Conservation (phyloP, 2,888 invertebrate genomes). For the Nesidiocoris tenuis region DNA sequence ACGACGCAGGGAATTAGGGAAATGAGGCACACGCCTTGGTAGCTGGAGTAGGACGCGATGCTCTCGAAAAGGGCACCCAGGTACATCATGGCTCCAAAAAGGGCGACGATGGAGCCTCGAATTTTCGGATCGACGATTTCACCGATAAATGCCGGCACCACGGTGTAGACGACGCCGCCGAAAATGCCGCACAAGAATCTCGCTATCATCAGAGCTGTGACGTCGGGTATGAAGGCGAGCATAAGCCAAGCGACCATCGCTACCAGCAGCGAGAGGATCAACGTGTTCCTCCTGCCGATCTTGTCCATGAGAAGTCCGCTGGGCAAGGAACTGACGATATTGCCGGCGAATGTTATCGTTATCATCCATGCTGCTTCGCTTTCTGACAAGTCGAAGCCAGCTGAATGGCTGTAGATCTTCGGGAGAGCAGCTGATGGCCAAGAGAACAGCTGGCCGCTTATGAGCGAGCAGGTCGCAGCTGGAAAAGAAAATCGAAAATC, state of each 20-base stretch:
- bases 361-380: slow-evolving; percentile 48
- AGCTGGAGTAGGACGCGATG: neutral
- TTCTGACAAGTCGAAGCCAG: slow-evolving; percentile 43
- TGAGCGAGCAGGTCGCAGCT: slow-evolving; percentile 40
- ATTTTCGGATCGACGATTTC: slow-evolving; percentile 49
- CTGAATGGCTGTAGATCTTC: slow-evolving; percentile 36
- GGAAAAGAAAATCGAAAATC: slow-evolving; percentile 25
- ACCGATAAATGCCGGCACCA: slow-evolving; percentile 50
- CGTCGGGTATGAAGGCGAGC: neutral
- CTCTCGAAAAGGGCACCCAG: slow-evolving; percentile 47
- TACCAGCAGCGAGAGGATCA: slow-evolving; percentile 55
- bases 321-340: slow-evolving; percentile 50
- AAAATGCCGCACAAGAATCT: slow-evolving; percentile 48
- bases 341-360: slow-evolving; percentile 49
- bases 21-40: neutral
- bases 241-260: slow-evolving; percentile 7
- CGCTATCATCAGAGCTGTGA: slow-evolving; percentile 17
- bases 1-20: neutral
- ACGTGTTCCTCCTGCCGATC: slow-evolving; percentile 58
- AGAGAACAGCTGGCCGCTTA: slow-evolving; percentile 43
- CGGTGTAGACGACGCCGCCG: slow-evolving; percentile 49
- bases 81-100: slow-evolving; percentile 48
- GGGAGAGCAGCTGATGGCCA: slow-evolving; percentile 49
- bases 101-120: slow-evolving; percentile 48
- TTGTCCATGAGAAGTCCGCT: slow-evolving; percentile 62